Base-by-base conservation (phyloP, 1,140 invertebrate species). In the Drosophila gunungcola region DNA sequence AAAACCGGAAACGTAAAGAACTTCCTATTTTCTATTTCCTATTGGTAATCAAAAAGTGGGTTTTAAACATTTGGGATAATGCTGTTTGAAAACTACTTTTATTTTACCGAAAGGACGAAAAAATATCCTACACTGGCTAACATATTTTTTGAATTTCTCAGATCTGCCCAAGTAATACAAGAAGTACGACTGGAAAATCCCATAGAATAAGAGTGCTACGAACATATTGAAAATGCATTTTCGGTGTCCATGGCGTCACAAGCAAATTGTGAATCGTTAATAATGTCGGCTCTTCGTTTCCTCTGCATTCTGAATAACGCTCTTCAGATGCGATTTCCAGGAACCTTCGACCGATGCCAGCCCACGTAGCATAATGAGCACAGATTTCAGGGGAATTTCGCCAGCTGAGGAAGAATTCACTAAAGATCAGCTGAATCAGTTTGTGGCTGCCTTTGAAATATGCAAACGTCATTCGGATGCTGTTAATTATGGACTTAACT, bases 321-420 rank as follows among this genome's bases (percentile, higher is more conserved):
- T 27, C 36, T 21, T 65, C n/a, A 29, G 45, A 36, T 29, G 11
- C 12, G 54, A 65, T 65, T 84, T 86, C 82, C 74, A 12, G 63
- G 81, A 86, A 84, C 46, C 61, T 39, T 52, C 45, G 11, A 16
- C 29, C 46, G 63, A 29, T 52, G 64, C 16, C 82, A 53, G 61
- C 61, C 81, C 72, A 84, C 78, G 74, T 77, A 77, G 77, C 73
- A 86, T 78, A 86, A 86, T 88, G 73, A 84, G 73, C 82, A 78
- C 56, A 73, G 64, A 84, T 73, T 84, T 84, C 78, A 48, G 54
- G 41, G 29, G 77, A 84, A 84, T 80, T 84, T 73, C 29, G 73
- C 41, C 77, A 67, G 46, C 29, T 43, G 46, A 45, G 51, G 38
- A 73, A 52, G 65, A 72, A 63, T 70, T 63, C 63, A 63, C 75